Percentiles rank a stretch among this genome's conserved stretches.
Conservation (phyloP, 2,797 vertebrate species). For the Bufotes viridis region DNA sequence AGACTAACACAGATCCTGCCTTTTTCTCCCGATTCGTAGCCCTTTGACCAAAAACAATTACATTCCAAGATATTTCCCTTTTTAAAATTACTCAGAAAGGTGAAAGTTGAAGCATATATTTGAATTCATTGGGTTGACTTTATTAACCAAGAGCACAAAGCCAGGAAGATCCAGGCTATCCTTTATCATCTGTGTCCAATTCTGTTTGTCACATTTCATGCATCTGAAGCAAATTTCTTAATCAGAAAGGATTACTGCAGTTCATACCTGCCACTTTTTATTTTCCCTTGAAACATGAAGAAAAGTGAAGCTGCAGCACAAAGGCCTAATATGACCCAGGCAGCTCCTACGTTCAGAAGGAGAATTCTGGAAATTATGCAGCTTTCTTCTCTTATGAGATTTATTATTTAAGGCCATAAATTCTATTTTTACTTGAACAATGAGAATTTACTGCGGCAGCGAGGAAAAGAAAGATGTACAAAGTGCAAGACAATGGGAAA, state of each 20-base stretch:
- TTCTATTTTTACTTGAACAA: conserved; percentile 36
- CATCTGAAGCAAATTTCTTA: conserved; percentile 54
- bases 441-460: background rate
- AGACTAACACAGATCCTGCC: background rate
- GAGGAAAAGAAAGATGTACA: background rate
- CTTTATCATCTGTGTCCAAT: conserved; percentile 49
- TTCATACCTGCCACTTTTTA: conserved; percentile 54
- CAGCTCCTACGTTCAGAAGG: background rate
- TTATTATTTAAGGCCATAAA: conserved; percentile 26
- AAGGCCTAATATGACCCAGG: conserved; percentile 31
- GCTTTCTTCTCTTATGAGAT: conserved; percentile 17
- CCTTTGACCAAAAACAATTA: conserved; percentile 38
- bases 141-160: conserved; percentile 29
- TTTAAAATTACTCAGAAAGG: background rate
- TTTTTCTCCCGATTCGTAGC: background rate
- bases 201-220: conserved; percentile 60
- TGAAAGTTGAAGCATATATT: conserved; percentile 42
- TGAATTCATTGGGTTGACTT: conserved; percentile 47
- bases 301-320: conserved; percentile 15
- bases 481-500: background rate
- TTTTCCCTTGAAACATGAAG: conserved; percentile 46
- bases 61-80: conserved; percentile 17
- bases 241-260: conserved; percentile 50
- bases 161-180: conserved; percentile 5
- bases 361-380: conserved; percentile 26